These are phyloP conservation scores for Autographa pulchrina DNA, from an alignment of 2,888 invertebrate species.

Conservation along the genomic window DNA sequence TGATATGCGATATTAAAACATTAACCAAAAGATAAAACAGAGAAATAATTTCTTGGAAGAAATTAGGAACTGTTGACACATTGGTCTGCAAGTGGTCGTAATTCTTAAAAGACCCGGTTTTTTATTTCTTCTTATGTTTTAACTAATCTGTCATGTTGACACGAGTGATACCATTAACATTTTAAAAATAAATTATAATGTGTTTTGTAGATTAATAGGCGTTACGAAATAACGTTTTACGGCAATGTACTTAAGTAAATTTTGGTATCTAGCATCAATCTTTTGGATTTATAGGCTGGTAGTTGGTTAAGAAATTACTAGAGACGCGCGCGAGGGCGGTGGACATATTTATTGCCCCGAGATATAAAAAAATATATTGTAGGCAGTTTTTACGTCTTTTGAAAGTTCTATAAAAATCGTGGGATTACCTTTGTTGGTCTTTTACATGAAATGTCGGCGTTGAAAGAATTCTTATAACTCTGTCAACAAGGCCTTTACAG, in stretches of 20 bases:
- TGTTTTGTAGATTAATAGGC: conserved; percentile 82
- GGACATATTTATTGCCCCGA: conserved; percentile 82
- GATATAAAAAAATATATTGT: conserved; percentile 80
- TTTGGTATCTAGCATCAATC: conserved; percentile 85
- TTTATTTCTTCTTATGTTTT: conserved; percentile 51
- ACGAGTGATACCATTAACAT: conserved; percentile 71
- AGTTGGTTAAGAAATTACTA: conserved; percentile 74
- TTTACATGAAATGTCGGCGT: conserved; percentile 66
- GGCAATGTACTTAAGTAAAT: conserved; percentile 83
- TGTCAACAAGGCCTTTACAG: conserved; percentile 68
- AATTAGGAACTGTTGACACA: conserved; percentile 53
- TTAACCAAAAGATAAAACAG: conserved; percentile 24
- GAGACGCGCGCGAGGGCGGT: conserved; percentile 76
- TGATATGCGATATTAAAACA: conserved; percentile 44
- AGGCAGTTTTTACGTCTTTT: conserved; percentile 76
- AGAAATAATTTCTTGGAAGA: conserved; percentile 47
- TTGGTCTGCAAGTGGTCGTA: conserved; percentile 40
- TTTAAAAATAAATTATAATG: conserved; percentile 71
- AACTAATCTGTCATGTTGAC: conserved; percentile 68
- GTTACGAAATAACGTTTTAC: conserved; percentile 82
- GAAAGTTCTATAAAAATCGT: conserved; percentile 69
- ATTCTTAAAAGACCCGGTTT: conserved; percentile 36
- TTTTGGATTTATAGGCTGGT: conserved; percentile 82
- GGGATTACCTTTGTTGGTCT: conserved; percentile 65
- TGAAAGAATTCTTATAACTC: conserved; percentile 74